These are phyloP conservation scores for Trematocara nigrifrons DNA, from an alignment of 2,113 vertebrate genomes.

Conservation along the genomic window DNA sequence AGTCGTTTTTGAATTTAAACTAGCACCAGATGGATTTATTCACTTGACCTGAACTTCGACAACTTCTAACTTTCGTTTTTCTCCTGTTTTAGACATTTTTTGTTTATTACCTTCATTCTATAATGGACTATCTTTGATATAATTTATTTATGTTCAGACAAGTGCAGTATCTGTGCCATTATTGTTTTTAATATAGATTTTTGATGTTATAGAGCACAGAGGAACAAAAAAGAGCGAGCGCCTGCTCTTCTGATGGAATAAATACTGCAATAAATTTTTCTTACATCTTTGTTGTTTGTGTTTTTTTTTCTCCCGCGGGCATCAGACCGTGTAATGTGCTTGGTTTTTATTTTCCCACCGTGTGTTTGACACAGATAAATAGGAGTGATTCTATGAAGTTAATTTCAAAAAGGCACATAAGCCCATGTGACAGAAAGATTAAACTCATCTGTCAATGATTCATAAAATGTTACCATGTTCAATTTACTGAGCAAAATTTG, in stretches of 20 bases:
- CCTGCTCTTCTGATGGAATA: slow-evolving; percentile 85
- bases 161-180: slow-evolving; percentile 96
- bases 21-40: slow-evolving; percentile 90
- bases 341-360: neutral
- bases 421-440: neutral
- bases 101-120: slow-evolving; percentile 81
- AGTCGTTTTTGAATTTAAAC: slow-evolving; percentile 99
- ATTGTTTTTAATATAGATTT: slow-evolving; percentile 95
- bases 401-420: neutral
- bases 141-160: slow-evolving; percentile 89
- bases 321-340: neutral
- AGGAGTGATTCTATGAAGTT: neutral
- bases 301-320: neutral
- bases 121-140: slow-evolving; percentile 80
- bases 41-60: slow-evolving; percentile 64
- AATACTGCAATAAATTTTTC: slow-evolving; percentile 99
- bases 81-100: slow-evolving; percentile 46
- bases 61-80: slow-evolving; percentile 72
- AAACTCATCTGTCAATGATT: neutral
- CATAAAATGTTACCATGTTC: neutral
- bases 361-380: neutral
- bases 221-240: slow-evolving; percentile 81
- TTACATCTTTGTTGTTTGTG: slow-evolving; percentile 88
- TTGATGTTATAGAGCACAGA: slow-evolving; percentile 94
- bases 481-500: neutral